Evolutionary conservation across 2,113 vertebrate genomes (phyloP), one percentile per base, ranked within the genome.

Genomic region (Cisticola juncidis): DNA sequence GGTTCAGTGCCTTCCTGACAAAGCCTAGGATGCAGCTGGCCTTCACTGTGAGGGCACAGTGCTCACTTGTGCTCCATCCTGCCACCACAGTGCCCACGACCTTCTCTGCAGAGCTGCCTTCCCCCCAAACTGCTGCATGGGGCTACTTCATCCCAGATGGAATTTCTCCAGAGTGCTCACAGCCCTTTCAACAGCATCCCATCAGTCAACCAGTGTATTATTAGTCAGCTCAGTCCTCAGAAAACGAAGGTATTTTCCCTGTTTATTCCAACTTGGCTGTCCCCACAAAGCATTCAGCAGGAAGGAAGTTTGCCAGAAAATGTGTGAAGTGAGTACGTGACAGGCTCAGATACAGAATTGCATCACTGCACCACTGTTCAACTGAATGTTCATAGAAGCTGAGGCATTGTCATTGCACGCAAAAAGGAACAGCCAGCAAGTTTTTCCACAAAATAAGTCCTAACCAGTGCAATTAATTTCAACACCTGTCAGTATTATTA

Each of bases 391-490:
- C 72, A 79, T 21, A 74, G 58, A 38, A 86, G 65, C 35, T 74
- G 48, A 92, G 58, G 42, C 42, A 88, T 25, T 91, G 56, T 70
- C 58, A 64, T 18, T 40, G 19, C 51, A 94, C 20, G 36, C 33
- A 76, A 64, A 88, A 95, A 76, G 4, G 11, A 89, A 65, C 15
- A 80, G 50, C 20, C 58, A 85, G 66, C 6, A 89, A 91, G 1
- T 72, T 81, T 79, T 92, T 91, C 60, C 61, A 80, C 28, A 54
- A 76, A 93, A 65, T 40, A 90, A 71, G 28, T 58, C 26, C 40
- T 62, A 60, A 69, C 20, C n/a, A 79, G 3, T 23, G 28, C 29
- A 87, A 72, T 57, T 74, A 57, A 90, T 61, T 48, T 81, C 70
- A 72, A 44, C 40, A 64, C 9, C 54, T 77, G n/a, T 38, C 56